Base-by-base conservation (phyloP, 2,113 vertebrate species). In the Microcebus griseorufus region DNA sequence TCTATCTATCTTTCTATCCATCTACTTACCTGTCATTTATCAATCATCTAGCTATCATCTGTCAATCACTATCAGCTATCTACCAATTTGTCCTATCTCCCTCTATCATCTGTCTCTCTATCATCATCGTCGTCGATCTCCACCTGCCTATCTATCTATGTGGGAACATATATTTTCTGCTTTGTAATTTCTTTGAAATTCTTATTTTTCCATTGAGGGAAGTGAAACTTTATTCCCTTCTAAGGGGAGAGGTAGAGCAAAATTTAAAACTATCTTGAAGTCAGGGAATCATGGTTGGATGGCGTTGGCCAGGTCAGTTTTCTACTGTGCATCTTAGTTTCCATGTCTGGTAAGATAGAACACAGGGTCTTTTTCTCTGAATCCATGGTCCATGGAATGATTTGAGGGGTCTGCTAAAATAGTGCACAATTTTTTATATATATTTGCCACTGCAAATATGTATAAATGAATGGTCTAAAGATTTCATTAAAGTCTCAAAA, bases 131-230 rank as follows among this genome's bases (percentile, higher is more conserved):
- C 55, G 22, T 22, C 7, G 25, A n/a, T n/a, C 3, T 20, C 29
- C 17, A 64, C 32, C 16, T 53, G 10, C 48, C 16, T 73, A 9
- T 55, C 58, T 94, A 6, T 51, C 29, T 39, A 62, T 51, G 23
- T 84, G n/a, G 8, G 32, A 37, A 67, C 4, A 58, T 55, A 6
- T 25, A 64, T 84, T 67, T 96, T 89, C 72, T 82, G 9, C 62
- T 79, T 85, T 58, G 5, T 69, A 87, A 92, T 51, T 42, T 55
- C 65, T 85, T 37, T 51, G 37, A 92, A 90, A 94, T 94, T 90
- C 39, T 93, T 37, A 4, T 84, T 85, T 17, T 82, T n/a, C 62
- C 22, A 37, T 6, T 88, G 22, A 48, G 9, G 65, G 22, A 48
- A 79, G 34, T 81, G 12, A 65, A 69, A 62, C 11, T 81, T 6